Percentiles rank a stretch among this genome's conserved stretches.
These are phyloP conservation scores for Aquatica leii DNA, from an alignment of 2,888 invertebrate genomes.

Conservation along the genomic window DNA sequence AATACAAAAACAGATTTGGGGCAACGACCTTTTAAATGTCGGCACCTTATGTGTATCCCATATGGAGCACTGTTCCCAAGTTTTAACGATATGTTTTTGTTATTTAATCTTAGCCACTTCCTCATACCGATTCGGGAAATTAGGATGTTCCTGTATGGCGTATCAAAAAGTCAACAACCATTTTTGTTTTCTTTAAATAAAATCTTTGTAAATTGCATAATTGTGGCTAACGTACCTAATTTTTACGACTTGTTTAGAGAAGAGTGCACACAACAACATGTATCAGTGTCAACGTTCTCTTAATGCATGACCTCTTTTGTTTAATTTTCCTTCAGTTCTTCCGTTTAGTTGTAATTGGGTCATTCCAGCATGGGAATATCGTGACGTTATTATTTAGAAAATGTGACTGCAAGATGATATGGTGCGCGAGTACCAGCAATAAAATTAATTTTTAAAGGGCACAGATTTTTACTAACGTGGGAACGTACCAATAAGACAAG, in stretches of 20 bases:
- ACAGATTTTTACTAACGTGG: slow-evolving; percentile 13
- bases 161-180: too few relatives aligned
- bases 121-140: slow-evolving; percentile 8
- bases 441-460: slow-evolving; percentile 10
- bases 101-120: slow-evolving; percentile 4
- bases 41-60: slow-evolving; percentile 9
- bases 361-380: slow-evolving; percentile 8
- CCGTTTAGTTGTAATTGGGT: slow-evolving; percentile 18
- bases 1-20: slow-evolving; percentile 6
- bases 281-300: slow-evolving; percentile 16
- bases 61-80: not conserved
- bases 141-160: not conserved
- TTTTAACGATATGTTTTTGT: slow-evolving; percentile 3
- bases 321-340: slow-evolving; percentile 15
- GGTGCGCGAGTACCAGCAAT: not conserved
- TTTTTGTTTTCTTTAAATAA: too few relatives aligned
- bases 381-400: slow-evolving; percentile 4
- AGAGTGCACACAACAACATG: not conserved
- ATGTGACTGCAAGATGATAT: slow-evolving; percentile 10
- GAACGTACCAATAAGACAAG: slow-evolving; percentile 5
- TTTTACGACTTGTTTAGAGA: slow-evolving; percentile 6
- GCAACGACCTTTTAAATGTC: slow-evolving; percentile 3
- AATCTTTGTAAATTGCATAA: too few relatives aligned
- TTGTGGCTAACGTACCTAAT: too few relatives aligned
- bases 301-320: slow-evolving; percentile 18